These are phyloP conservation scores for Sycobia sp. DNA, from an alignment of 1,140 invertebrate genomes.

Conservation along the genomic window DNA sequence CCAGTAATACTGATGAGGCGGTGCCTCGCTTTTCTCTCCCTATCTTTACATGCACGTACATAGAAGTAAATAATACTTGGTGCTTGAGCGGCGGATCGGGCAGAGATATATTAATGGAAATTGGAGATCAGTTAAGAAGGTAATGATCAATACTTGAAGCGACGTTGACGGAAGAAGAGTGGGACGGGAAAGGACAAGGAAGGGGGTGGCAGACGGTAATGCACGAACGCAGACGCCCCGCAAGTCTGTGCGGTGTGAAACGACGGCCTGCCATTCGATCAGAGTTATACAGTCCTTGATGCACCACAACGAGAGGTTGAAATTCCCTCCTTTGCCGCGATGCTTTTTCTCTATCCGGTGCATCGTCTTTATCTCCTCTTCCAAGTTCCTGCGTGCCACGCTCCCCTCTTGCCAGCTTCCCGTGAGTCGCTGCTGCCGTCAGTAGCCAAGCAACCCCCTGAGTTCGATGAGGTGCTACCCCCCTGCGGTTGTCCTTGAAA, in stretches of 20 bases:
- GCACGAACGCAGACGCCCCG: conserved; percentile 49
- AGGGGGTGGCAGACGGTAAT: conserved; percentile 24
- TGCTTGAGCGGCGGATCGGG: background rate
- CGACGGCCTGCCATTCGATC: conserved; percentile 45
- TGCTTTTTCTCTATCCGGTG: too few relatives aligned
- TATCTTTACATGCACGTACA: too few relatives aligned
- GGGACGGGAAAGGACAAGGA: too few relatives aligned
- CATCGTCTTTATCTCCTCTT: conserved; percentile 5
- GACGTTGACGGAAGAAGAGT: conserved; percentile 19
- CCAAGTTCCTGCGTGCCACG: too few relatives aligned
- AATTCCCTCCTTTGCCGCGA: too few relatives aligned
- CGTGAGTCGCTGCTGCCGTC: too few relatives aligned
- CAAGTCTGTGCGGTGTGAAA: background rate
- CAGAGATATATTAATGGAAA: conserved; percentile 48
- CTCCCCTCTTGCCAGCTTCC: too few relatives aligned
- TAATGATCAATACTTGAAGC: conserved; percentile 58
- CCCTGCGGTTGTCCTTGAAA: conserved; percentile 49
- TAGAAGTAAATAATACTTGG: too few relatives aligned
- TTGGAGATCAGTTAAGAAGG: conserved; percentile 60
- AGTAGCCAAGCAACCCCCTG: too few relatives aligned
- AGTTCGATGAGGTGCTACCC: conserved; percentile 50
- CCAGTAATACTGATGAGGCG: too few relatives aligned
- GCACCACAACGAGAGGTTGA: conserved; percentile 5
- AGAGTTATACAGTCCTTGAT: conserved; percentile 47
- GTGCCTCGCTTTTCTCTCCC: too few relatives aligned